Evolutionary conservation across 2,113 vertebrate genomes (phyloP).

Genomic region (Meriones unguiculatus): DNA sequence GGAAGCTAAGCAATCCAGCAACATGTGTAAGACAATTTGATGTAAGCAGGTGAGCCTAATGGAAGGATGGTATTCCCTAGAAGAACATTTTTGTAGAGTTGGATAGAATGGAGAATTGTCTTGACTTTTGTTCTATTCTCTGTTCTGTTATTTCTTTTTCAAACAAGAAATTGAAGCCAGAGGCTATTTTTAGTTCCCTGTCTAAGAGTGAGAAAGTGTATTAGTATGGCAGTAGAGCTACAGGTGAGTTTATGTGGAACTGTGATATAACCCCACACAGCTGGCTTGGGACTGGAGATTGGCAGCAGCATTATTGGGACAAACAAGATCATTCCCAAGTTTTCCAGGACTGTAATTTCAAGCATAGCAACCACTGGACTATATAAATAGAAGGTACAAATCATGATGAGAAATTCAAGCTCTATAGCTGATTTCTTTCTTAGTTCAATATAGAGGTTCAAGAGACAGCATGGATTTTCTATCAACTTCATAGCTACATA

Average conservation of each 20-base stretch:
- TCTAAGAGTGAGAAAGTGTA: constrained; percentile 10
- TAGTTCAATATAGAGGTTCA: not conserved
- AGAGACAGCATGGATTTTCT: not conserved
- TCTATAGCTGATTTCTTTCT: not conserved
- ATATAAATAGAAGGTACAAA: not conserved
- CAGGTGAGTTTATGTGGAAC: constrained; percentile 35
- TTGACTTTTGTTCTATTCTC: not conserved
- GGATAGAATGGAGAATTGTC: not conserved
- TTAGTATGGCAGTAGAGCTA: constrained; percentile 13
- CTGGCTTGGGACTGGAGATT: constrained; percentile 15
- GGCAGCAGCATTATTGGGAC: constrained; percentile 11
- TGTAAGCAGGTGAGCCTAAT: not conserved
- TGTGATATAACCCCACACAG: not conserved
- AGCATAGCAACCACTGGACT: not conserved
- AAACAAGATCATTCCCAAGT: not conserved
- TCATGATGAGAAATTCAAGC: not conserved
- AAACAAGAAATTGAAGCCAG: constrained; percentile 45
- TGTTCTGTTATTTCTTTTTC: constrained; percentile 49
- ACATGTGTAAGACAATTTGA: not conserved
- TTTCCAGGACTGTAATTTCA: constrained; percentile 11
- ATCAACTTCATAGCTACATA: not conserved
- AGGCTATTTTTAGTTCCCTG: constrained; percentile 52
- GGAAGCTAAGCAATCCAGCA: not conserved
- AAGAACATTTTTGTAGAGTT: not conserved
- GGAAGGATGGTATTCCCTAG: not conserved